Evolutionary conservation across 2,888 invertebrate genomes (phyloP), one percentile per base, ranked within the genome.

Genomic region (Bedellia somnulentella): DNA sequence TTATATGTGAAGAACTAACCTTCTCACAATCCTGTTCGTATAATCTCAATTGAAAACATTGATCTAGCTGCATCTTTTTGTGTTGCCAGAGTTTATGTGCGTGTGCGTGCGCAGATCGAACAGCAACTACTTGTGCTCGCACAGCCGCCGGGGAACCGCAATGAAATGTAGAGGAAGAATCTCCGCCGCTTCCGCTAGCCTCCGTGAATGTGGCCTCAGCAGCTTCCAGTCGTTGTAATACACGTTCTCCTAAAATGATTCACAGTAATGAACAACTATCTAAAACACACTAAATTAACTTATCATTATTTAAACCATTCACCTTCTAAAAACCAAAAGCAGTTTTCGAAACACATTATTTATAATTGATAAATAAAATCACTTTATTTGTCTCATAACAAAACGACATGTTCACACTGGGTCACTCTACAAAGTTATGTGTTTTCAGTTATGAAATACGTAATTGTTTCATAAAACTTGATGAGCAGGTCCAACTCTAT

Each of bases 11-110:
- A n/a, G n/a, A n/a, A n/a, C n/a, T n/a, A 17, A 89, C 89, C 83
- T 93, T 96, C 59, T 96, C 94, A 45, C 96, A 97, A 59, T 98
- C 98, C 58, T 94, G 93, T 64, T 98, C 97, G 56, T 97, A 96
- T 27, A 97, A 82, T 29, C 96, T 80, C 45, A 97, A 80, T 59
- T 98, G 96, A 56, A 96, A 93, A 57, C 96, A 95, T 63, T 97
- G 96, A 55, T 97, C 96, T 38, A 98, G 79, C 61, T 95, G 92
- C 49, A 89, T 82, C 55, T 95, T 92, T 57, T 96, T 94, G 48
- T 90, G 89, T 53, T 94, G 93, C 97, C 97, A 98, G 33, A 93
- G 76, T 49, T 93, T 93, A 39, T 93, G 82, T 27, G 97, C 83
- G 52, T 95, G 92, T 53, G 93, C 90, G 50, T 95, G 92, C 0